phyloP scores from a whole-genome alignment of 2,113 vertebrate genomes.

The Peromyscus californicus region DNA sequence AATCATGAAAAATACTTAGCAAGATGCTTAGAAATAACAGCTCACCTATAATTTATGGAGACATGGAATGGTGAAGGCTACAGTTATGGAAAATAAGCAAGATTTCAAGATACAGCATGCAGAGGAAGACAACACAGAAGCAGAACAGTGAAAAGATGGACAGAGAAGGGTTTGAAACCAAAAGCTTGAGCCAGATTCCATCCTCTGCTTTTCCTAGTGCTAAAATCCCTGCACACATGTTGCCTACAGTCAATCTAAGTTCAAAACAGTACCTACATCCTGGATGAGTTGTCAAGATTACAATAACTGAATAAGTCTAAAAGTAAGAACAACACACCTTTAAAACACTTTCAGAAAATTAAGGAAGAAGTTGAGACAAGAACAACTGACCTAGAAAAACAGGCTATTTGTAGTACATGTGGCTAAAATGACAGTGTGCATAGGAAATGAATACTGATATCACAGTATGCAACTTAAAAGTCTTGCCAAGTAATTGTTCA shows the following conservation, averaged over 20 bases:
- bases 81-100: background rate
- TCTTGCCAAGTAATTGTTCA: background rate
- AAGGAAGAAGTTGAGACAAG: background rate
- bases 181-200: background rate
- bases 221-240: background rate
- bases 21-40: background rate
- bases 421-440: background rate
- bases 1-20: conserved; percentile 20
- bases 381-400: conserved; percentile 1
- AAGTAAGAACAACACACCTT: background rate
- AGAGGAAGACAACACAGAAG: background rate
- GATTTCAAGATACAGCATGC: background rate
- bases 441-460: background rate
- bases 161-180: background rate
- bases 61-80: background rate
- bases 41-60: conserved; percentile 23
- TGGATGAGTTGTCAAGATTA: background rate
- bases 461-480: background rate
- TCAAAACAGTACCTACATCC: background rate
- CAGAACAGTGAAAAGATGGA: background rate
- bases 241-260: background rate
- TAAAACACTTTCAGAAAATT: background rate
- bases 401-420: background rate
- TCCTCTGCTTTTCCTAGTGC: background rate
- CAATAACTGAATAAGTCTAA: conserved; percentile 37